These are phyloP conservation scores for Neomorphus geoffroyi DNA, from an alignment of 2,797 vertebrate species.

Conservation along the genomic window DNA sequence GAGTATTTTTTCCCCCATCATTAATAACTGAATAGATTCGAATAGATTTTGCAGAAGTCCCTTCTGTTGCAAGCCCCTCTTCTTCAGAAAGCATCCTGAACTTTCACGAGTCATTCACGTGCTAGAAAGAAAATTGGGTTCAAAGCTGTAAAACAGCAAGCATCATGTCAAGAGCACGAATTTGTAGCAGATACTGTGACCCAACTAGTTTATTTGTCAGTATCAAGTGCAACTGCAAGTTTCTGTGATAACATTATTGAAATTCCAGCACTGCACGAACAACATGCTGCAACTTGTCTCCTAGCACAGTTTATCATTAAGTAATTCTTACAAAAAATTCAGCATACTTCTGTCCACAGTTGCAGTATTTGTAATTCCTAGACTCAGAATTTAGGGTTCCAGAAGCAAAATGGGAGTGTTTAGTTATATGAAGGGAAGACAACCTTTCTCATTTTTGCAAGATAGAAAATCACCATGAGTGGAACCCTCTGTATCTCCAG, in stretches of 20 bases:
- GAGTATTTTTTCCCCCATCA: background rate
- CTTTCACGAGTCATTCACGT: background rate
- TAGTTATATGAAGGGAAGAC: background rate
- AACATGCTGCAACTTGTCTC: conserved; percentile 29
- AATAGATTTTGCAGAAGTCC: background rate
- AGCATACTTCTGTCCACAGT: background rate
- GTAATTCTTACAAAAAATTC: background rate
- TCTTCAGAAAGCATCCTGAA: background rate
- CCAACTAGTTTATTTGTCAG: conserved; percentile 19
- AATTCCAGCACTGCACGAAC: conserved; percentile 31
- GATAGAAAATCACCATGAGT: background rate
- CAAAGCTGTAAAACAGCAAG: background rate
- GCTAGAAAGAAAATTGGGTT: background rate
- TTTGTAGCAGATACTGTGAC: background rate
- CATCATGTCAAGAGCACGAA: background rate
- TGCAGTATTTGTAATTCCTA: background rate
- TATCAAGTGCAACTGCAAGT: conserved; percentile 29
- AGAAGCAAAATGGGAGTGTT: background rate
- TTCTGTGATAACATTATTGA: background rate
- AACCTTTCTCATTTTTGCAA: background rate
- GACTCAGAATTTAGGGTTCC: background rate
- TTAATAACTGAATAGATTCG: background rate
- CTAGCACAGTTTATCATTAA: background rate
- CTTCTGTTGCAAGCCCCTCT: background rate
- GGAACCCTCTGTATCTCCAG: background rate